Base-by-base conservation (phyloP, 1,140 invertebrate species). In the Psix sp. region DNA sequence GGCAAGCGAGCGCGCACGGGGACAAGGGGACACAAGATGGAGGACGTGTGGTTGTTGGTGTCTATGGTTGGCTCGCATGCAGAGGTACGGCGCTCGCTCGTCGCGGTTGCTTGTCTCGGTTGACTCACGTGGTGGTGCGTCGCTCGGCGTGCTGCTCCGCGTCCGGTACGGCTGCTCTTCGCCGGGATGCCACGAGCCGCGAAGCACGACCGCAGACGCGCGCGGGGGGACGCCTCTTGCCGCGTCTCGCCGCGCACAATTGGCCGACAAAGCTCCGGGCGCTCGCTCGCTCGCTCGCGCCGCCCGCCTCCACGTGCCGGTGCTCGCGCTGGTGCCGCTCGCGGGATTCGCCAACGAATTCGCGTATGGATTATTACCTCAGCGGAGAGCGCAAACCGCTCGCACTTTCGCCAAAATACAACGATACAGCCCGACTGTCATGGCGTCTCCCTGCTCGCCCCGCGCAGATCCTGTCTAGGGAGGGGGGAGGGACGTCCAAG, bases 11-110 rank as follows among this genome's bases (percentile, higher is more conserved):
- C 68, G 62, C 74, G 73, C 78, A 84, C 80, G 80, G 79, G 82
- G 79, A 84, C 82, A 81, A 81, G 83, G 76, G 81, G 81, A 75
- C 68, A 81, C 82, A 85, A 84, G 78, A 84, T 85, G 83, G 83
- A 82, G 76, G 81, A 38, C 72, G 59, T 38, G 48, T 46, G 42
- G 68, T 49, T 29, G 51, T 11, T 35, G 33, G 11, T 24, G 21
- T 24, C 3, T 24, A 9, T 14, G 17, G 13, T 14, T 45, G 14
- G 21, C 18, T 21, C n/a, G n/a, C n/a, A n/a, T n/a, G n/a, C n/a
- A n/a, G n/a, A n/a, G n/a, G n/a, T 3, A 21, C 7, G 26, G 29
- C 43, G 5, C 7, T 38, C 14, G 36, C 9, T 15, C 6, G 9
- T 17, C 35, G 20, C 10, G 5, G 33, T 5, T 9, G 14, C 5